Base-by-base conservation (phyloP, 1,140 invertebrate genomes). In the Musca vetustissima region DNA sequence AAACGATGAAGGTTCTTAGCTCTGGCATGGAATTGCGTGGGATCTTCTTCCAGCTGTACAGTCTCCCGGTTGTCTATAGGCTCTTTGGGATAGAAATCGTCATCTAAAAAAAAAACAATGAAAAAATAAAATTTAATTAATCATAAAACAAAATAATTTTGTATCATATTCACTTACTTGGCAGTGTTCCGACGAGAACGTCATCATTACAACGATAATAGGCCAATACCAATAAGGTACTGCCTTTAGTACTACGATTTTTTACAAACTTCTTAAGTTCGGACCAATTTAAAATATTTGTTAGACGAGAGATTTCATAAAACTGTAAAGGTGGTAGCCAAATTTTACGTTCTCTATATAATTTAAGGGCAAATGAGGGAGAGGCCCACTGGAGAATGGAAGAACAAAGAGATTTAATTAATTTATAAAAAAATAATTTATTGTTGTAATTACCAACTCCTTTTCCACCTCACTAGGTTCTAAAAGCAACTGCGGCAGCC, bases 291-390 rank as follows among this genome's bases (percentile, higher is more conserved):
- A 85, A 75, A 17, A 87, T 71, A 50, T 76, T 78, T 69, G 82
- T 75, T 79, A 84, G 66, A 75, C 84, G 47, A 53, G 78, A 72
- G 83, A 77, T 79, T 72, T 84, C 53, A 72, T 77, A 69, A 85
- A 78, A 83, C 87, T 87, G 75, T 84, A 87, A 72, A 76, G 80
- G 78, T 83, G 88, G 88, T 75, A 75, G 87, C 85, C 73, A 87
- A 83, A 49, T 92, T 87, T 87, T 93, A 90, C 83, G 79, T 72
- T 89, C 87, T 68, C 75, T 69, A 83, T 82, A 67, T 74, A 73
- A 8, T 87, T 87, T 68, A 87, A 82, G 64, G 83, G 71, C 73
- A 1, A 71, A 59, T 0, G 9, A 13, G 0, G 77, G 76, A 50
- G 68, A 66, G 19, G 75, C 24, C 77, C 77, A 79, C 48, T 68